A percentile compares a stretch with the other conserved stretches of the same genome.
Evolutionary conservation across 2,797 vertebrate species (phyloP).

Genomic region (Discoglossus pictus): DNA sequence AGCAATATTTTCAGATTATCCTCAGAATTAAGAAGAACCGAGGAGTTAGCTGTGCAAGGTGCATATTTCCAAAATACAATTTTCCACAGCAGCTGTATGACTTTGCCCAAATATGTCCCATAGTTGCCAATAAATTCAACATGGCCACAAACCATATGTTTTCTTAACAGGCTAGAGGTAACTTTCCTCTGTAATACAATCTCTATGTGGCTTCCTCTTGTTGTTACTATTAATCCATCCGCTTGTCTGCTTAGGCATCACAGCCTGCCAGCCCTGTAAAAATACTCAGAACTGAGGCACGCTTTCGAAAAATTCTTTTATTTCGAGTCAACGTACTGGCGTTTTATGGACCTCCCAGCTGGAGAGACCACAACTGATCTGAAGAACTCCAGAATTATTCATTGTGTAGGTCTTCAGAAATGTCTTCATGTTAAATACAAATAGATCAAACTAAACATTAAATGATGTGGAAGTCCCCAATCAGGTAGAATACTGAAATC

Average conservation of each 20-base stretch:
- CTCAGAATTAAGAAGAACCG: neutral
- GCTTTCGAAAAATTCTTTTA: neutral
- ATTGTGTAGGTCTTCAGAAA: no score
- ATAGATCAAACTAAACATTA: no score
- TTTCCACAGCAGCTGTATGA: neutral
- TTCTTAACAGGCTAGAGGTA: neutral
- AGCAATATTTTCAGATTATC: neutral
- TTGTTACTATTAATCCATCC: conserved; percentile 1
- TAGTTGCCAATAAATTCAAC: conserved; percentile 1
- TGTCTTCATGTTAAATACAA: no score
- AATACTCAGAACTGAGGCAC: neutral
- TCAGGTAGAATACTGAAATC: no score
- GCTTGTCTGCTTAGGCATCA: neutral
- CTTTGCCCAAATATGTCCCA: neutral
- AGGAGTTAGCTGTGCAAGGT: neutral
- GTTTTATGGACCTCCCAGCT: neutral
- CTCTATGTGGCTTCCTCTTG: conserved; percentile 1
- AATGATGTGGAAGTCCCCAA: no score
- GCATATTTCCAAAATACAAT: neutral
- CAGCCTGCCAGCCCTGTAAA: neutral
- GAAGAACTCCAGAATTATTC: no score
- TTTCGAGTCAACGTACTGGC: neutral
- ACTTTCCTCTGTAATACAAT: conserved; percentile 3
- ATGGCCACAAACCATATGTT: conserved; percentile 6
- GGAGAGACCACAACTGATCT: neutral